Base-by-base conservation (phyloP, 1,140 invertebrate genomes). In the Ips nitidus region DNA sequence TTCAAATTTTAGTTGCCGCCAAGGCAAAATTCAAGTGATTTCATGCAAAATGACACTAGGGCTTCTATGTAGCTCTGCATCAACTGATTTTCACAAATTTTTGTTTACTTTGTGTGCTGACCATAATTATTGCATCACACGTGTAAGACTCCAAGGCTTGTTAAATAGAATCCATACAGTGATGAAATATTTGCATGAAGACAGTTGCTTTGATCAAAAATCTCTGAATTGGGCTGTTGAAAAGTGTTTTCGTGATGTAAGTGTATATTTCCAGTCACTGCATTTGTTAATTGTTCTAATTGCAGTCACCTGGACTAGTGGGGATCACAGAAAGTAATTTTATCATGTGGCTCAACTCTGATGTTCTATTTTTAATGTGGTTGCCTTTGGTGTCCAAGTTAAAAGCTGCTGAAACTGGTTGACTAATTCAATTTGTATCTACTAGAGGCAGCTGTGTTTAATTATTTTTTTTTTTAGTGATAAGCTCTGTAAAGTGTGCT, bases 91-190 rank as follows among this genome's bases (percentile, higher is more conserved):
- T 77, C 89, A 89, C 81, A 79, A 81, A 67, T 89, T 85, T 47
- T 79, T 90, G 43, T 89, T 88, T 71, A 82, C 83, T 64, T 84
- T 86, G 71, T 81, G 87, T 71, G 83, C 87, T 37, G 88, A 90
- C 75, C 86, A 89, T 71, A 89, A 89, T 75, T 86, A 86, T 45
- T 88, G 86, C 73, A 82, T 89, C 42, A 84, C 84, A 6, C 82
- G 84, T 8, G 80, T 84, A 38, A 82, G 84, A 60, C 76, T 91
- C 52, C 82, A 84, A 39, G 77, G 80, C 0, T 79, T 90, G 52
- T 74, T 91, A 41, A 77, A 80, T 41, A 82, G 85, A 78, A 76
- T 88, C 7, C 78, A 81, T 2, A 78, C 82, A 6, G 78, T 90
- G 40, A 81, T 85, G 2, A 81, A 84, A 70, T 86, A 85, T 76